Conservation (phyloP, 2,888 invertebrate genomes). For the Drosophila phalerata region DNA sequence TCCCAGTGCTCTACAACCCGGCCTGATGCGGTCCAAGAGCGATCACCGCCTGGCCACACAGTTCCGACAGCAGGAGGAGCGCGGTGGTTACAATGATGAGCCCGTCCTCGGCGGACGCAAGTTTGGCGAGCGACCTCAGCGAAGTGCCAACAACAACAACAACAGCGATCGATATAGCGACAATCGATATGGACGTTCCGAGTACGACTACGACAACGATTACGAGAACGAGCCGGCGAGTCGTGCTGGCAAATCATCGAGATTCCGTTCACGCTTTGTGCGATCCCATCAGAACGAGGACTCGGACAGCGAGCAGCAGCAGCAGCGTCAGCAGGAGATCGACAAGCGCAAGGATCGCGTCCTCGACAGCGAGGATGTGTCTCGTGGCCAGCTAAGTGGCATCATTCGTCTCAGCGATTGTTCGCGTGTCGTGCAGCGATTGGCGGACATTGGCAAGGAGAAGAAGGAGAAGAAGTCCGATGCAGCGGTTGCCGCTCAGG, state of each 20-base stretch:
- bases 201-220: conserved; percentile 88
- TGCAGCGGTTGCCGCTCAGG: conserved; percentile 87
- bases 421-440: conserved; percentile 94
- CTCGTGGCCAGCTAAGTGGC: conserved; percentile 94
- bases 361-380: conserved; percentile 95
- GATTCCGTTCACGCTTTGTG: conserved; percentile 91
- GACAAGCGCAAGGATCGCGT: conserved; percentile 90
- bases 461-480: conserved; percentile 93
- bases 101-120: conserved; percentile 91
- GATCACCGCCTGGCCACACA: conserved; percentile 96
- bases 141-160: conserved; percentile 84
- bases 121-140: conserved; percentile 90
- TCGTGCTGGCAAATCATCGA: conserved; percentile 88
- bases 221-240: conserved; percentile 88
- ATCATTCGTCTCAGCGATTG: conserved; percentile 95
- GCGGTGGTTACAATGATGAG: conserved; percentile 89
- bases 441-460: conserved; percentile 92
- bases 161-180: conserved; percentile 86
- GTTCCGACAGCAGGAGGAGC: conserved; percentile 95
- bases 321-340: conserved; percentile 88
- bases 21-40: conserved; percentile 96
- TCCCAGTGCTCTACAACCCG: conserved; percentile 89
- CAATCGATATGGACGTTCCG: conserved; percentile 86
- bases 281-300: conserved; percentile 91
- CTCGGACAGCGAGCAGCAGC: conserved; percentile 90